phyloP scores from a whole-genome alignment of 2,888 invertebrate species.

The Ephialtes manifestator region DNA sequence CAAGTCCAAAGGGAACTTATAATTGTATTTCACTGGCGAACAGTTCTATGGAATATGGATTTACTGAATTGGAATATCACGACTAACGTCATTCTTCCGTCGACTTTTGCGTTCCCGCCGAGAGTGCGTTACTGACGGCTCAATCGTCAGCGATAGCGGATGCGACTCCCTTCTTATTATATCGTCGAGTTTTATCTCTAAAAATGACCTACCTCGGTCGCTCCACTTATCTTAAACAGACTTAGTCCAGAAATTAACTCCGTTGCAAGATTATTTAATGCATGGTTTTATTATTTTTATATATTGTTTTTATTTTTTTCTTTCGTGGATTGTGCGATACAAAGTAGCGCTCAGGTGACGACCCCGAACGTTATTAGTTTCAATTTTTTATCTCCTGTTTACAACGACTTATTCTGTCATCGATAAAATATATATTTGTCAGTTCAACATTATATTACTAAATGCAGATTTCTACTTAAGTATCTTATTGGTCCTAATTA shows the following conservation, averaged over 20 bases:
- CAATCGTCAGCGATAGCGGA: constrained; percentile 36
- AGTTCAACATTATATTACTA: constrained; percentile 37
- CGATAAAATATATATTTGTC: constrained; percentile 37
- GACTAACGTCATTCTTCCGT: constrained; percentile 37
- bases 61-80: constrained; percentile 19
- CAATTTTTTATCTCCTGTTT: not conserved
- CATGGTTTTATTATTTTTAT: constrained; percentile 19
- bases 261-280: constrained; percentile 7
- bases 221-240: constrained; percentile 58
- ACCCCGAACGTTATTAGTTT: not conserved
- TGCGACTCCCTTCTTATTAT: constrained; percentile 40
- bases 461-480: constrained; percentile 50
- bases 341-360: not conserved
- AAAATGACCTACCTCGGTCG: constrained; percentile 69
- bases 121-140: constrained; percentile 55
- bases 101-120: constrained; percentile 41
- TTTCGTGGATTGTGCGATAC: constrained; percentile 1
- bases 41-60: constrained; percentile 1
- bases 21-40: constrained; percentile 5
- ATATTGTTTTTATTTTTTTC: constrained; percentile 23
- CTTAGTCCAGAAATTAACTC: constrained; percentile 27
- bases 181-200: constrained; percentile 65
- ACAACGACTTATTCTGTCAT: not conserved
- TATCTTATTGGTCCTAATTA: constrained; percentile 45
- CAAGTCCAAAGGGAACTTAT: constrained; percentile 5